A percentile compares a stretch with the other conserved stretches of the same genome.
Evolutionary conservation across 2,113 vertebrate species (phyloP).

Genomic region (Chlorodrepanis virens): DNA sequence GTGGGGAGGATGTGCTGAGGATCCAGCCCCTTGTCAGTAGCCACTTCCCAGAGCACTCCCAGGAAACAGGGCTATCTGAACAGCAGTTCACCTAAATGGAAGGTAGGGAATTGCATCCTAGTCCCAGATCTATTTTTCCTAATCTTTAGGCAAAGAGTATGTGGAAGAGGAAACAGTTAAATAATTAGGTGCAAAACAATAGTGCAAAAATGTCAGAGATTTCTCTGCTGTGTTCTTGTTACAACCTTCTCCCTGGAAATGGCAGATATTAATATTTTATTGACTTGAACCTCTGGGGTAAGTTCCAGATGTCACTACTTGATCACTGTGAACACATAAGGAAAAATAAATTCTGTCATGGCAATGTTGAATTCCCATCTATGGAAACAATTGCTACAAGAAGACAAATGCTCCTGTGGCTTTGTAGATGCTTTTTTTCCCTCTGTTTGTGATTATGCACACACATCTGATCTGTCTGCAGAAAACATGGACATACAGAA

Average conservation of each 20-base stretch:
- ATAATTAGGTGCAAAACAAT: not conserved
- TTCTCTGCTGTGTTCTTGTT: not conserved
- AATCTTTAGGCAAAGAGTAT: not conserved
- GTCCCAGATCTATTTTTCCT: not conserved
- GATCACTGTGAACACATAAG: not conserved
- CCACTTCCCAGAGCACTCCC: not conserved
- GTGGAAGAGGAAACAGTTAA: not conserved
- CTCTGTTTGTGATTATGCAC: not conserved
- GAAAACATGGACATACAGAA: not conserved
- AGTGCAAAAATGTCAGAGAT: not conserved
- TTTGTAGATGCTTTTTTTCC: not conserved
- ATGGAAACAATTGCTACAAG: not conserved
- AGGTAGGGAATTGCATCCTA: not conserved
- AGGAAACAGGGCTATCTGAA: not conserved
- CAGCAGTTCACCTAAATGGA: not conserved
- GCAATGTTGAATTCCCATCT: not conserved
- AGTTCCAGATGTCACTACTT: slow-evolving; percentile 48
- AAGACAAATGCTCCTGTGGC: not conserved
- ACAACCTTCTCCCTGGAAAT: not conserved
- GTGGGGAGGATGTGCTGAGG: not conserved
- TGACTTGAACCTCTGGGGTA: slow-evolving; percentile 34
- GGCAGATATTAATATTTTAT: slow-evolving; percentile 57
- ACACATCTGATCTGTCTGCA: not conserved
- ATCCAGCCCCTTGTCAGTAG: not conserved
- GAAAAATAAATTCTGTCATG: not conserved